Evolutionary conservation across 2,113 vertebrate genomes (phyloP).

Genomic region (Protobothrops flavoviridis): DNA sequence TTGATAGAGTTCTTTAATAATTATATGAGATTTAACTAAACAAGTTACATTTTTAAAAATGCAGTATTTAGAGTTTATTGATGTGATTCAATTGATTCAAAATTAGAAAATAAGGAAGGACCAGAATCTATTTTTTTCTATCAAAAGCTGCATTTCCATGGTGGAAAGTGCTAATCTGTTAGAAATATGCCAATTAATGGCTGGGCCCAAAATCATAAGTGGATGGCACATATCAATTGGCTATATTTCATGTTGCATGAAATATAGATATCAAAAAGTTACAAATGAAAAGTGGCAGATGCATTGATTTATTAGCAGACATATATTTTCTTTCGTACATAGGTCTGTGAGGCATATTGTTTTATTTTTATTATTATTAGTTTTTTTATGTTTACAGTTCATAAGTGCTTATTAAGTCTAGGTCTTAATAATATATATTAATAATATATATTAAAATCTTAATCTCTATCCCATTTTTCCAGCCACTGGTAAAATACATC

Average conservation of each 20-base stretch:
- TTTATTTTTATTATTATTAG: not conserved
- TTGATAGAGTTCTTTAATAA: conserved; percentile 24
- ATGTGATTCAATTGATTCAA: conserved; percentile 19
- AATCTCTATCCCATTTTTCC: too few species aligned
- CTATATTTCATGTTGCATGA: not conserved
- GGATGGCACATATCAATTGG: not conserved
- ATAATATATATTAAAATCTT: too few species aligned
- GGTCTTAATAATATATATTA: too few species aligned
- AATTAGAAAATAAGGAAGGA: not conserved
- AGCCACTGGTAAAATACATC: too few species aligned
- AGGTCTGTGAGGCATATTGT: not conserved
- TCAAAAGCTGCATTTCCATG: not conserved
- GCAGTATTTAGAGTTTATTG: not conserved
- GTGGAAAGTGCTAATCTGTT: not conserved
- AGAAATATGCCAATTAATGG: not conserved
- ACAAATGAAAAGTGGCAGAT: not conserved
- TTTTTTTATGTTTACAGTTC: too few species aligned
- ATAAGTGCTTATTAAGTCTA: too few species aligned
- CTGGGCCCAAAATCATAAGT: not conserved
- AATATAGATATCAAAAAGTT: not conserved
- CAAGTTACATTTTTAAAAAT: conserved; percentile 9
- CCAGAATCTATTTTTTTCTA: not conserved
- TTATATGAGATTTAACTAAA: conserved; percentile 24
- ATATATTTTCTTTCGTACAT: not conserved
- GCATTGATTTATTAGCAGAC: not conserved